Percentiles rank a stretch among this genome's conserved stretches.
Evolutionary conservation across 2,888 invertebrate species (phyloP).

Genomic region (Orthosia incerta): DNA sequence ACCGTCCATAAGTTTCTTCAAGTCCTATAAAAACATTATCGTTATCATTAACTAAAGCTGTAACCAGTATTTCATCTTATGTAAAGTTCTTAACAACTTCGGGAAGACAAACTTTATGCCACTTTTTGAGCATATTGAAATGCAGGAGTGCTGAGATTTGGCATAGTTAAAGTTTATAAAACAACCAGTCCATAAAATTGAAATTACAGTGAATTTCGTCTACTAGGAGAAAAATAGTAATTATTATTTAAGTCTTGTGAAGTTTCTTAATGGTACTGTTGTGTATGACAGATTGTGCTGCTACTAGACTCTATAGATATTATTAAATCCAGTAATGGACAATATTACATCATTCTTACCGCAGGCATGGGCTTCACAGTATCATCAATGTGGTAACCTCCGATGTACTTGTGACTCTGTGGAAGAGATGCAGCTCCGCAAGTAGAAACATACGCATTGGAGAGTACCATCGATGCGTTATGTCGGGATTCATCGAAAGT

Average conservation of each 20-base stretch:
- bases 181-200: too few species aligned
- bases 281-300: background rate
- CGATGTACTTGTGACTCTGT: constrained; percentile 76
- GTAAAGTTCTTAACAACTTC: background rate
- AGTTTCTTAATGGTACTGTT: too few species aligned
- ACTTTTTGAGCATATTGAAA: background rate
- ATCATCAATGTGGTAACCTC: constrained; percentile 80
- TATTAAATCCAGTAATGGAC: background rate
- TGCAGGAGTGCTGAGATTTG: background rate
- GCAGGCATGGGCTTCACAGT: constrained; percentile 75
- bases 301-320: background rate
- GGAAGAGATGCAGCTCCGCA: constrained; percentile 73
- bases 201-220: too few species aligned
- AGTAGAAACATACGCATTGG: constrained; percentile 77
- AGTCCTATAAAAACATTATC: constrained; percentile 69
- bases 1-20: constrained; percentile 82
- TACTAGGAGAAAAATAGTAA: too few species aligned
- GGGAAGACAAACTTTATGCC: background rate
- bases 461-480: constrained; percentile 79
- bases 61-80: background rate
- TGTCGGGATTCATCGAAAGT: constrained; percentile 70
- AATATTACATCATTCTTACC: constrained; percentile 56
- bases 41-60: background rate
- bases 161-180: background rate
- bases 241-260: too few species aligned